Base-by-base conservation (phyloP, 1,140 invertebrate genomes). In the Patella vulgata region DNA sequence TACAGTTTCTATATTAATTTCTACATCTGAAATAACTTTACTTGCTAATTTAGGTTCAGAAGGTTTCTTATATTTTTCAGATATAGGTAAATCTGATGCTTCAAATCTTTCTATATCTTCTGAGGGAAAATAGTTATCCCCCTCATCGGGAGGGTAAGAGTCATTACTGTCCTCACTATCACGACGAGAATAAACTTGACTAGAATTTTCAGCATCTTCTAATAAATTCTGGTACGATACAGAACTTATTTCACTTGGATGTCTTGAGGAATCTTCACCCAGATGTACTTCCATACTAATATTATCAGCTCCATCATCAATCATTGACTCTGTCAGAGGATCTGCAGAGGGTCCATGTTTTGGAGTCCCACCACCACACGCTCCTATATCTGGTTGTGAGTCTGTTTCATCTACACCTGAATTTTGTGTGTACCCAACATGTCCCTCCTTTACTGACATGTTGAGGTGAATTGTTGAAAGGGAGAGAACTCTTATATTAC, bases 181-280 rank as follows among this genome's bases (percentile, higher is more conserved):
- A 39, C 74, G 66, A 25, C 76, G 61, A 21, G 77, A 81, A 43
- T 75, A 59, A 17, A 57, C 66, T 17, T 47, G 47, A 6, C 69
- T 69, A 30, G 63, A 53, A 17, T 70, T 57, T 12, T 78, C 77
- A 2, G 68, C 72, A 47, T 80, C 79, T 30, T 80, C 78, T 14
- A 80, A 56, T 2, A 81, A 65, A 63, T 81, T 81, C 61, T 81
- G 79, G 54, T 80, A 81, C 0, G 79, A 81, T 12, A 82, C 51
- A 28, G 79, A 80, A 52, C 78, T 80, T 6, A 82, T 74, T 60
- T 82, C 81, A 74, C 78, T 80, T n/a, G 79, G 73, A 50, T 79
- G 79, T 21, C 77, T 68, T 14, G 81, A 81, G 64, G 70, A 74
- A 40, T 72, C 74, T 31, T 80, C 81, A 44, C 80, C 78, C 51